Evolutionary conservation across 1,140 invertebrate species (phyloP).

Genomic region (Halotydeus destructor): DNA sequence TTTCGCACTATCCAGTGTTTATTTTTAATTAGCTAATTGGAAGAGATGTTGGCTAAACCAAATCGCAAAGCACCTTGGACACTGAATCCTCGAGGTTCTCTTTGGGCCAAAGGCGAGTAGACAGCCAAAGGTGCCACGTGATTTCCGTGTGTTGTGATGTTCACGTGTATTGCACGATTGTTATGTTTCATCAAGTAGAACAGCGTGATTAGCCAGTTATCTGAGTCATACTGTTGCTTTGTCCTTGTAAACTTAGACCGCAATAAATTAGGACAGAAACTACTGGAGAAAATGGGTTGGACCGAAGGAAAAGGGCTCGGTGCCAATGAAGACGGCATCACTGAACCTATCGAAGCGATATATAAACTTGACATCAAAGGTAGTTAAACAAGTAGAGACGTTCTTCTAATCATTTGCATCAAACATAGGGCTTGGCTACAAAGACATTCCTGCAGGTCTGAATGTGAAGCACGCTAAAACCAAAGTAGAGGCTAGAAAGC

Average conservation of each 20-base stretch:
- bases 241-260: slow-evolving; percentile 34
- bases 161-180: background rate
- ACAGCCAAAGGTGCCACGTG: too few species aligned
- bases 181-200: background rate
- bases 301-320: slow-evolving; percentile 65
- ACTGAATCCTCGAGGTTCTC: slow-evolving; percentile 11
- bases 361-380: slow-evolving; percentile 54
- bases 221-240: slow-evolving; percentile 3
- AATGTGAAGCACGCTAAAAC: too few species aligned
- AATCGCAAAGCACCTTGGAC: slow-evolving; percentile 4
- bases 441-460: too few species aligned
- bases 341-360: slow-evolving; percentile 47
- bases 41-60: slow-evolving; percentile 8
- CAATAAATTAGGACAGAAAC: slow-evolving; percentile 60
- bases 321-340: slow-evolving; percentile 52
- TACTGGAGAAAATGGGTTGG: slow-evolving; percentile 91
- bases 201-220: background rate
- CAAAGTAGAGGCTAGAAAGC: too few species aligned
- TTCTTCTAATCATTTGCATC: too few species aligned
- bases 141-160: too few species aligned
- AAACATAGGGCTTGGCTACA: too few species aligned
- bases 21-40: slow-evolving; percentile 3
- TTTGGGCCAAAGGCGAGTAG: slow-evolving; percentile 12
- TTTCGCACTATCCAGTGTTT: too few species aligned
- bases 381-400: too few species aligned